Base-by-base conservation (phyloP, 2,797 vertebrate genomes). In the Molossus alvarezi region DNA sequence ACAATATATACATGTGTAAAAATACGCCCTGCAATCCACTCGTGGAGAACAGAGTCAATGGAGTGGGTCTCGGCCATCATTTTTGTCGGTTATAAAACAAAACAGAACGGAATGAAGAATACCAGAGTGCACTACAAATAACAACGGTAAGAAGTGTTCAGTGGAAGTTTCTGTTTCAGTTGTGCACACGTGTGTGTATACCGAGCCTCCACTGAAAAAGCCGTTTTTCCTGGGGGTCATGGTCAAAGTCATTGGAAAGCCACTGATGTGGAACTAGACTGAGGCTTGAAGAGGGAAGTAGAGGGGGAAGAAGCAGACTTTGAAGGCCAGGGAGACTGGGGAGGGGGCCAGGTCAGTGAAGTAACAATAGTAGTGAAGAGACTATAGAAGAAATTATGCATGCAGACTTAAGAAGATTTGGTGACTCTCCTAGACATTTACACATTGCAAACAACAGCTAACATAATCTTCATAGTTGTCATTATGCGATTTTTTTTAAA, bases 31-130 rank as follows among this genome's bases (percentile, higher is more conserved):
- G 79, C 69, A 53, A n/a, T 80, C 37, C 69, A 93, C 20, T 87
- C 79, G 48, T 82, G 67, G 64, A 53, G 79, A 90, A 71, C 85
- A 71, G 93, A 95, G 57, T 77, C 53, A 71, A 80, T 57, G 65
- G 57, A 72, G 64, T 69, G 18, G 55, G n/a, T 86, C 53, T 71
- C 45, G 33, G 12, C 4, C 80, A 51, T 62, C 51, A 12, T 57
- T 92, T 75, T 21, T 82, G 45, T 65, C n/a, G 25, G 62, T 10
- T 51, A 90, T 64, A 83, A 72, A 82, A 69, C 1, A 76, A 37
- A 86, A 58, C 18, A n/a, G 20, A 93, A 76, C 0, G 2, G 33
- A 64, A 82, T 18, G 29, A 23, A 88, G 86, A 85, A 72, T n/a
- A 64, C 5, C 15, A 21, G 7, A 27, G 29, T 60, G 23, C 2